Evolutionary conservation across 1,140 invertebrate species (phyloP), one percentile per base, ranked within the genome.

Genomic region (Vollenhovia emeryi): DNA sequence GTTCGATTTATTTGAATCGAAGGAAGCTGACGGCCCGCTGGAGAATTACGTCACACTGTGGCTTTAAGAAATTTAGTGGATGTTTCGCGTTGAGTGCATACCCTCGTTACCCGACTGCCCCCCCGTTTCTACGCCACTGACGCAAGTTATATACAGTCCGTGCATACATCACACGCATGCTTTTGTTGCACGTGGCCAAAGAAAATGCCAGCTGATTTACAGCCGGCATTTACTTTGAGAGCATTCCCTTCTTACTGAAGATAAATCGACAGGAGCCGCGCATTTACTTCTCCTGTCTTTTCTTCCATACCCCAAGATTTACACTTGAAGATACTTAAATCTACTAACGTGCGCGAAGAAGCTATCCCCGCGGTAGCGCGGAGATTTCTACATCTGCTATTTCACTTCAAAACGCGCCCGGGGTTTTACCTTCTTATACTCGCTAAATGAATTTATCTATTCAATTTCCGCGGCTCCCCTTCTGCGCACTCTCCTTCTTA

Each of bases 121-220:
- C 36, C 8, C 43, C 11, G 66, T 73, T 82, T 73, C 62, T 69
- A 52, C 80, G 80, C 15, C 15, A 62, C 45, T 45, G 74, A 68
- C n/a, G 52, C 48, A 50, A 40, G 69, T 84, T 83, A 84, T 66
- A 57, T 76, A 57, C 52, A 84, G 86, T 60, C 66, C 3, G 50
- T 87, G 86, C 73, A 88, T 88, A 78, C 73, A 78, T 87, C 78
- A 87, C 76, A 64, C 48, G 57, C 73, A 74, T 60, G 86, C 52
- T 80, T 87, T 75, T 87, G 83, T 88, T 87, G 66, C 71, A 84
- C 64, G 57, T 87, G 80, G 66, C 55, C 73, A 40, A 88, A 90
- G 87, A 88, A 89, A 91, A 89, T 88, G 66, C 59, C 45, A 59
- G 40, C 71, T 91, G 90, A 92, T 91, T 91, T 91, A 91, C 84